phyloP scores from a whole-genome alignment of 2,888 invertebrate species.

The Eupithecia centaureata region DNA sequence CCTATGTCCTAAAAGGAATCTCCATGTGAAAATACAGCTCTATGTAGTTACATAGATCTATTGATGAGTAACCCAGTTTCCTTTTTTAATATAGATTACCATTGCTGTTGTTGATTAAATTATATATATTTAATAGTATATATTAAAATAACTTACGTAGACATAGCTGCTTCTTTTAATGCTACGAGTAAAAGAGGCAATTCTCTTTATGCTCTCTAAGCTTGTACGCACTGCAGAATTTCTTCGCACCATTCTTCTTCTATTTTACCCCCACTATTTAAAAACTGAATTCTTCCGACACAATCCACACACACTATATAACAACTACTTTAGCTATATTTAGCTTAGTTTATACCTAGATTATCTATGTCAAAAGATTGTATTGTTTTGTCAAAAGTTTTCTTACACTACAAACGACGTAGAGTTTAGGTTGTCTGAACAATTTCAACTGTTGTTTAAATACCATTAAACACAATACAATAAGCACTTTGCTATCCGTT shows the following conservation, averaged over 20 bases:
- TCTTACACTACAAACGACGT: background rate
- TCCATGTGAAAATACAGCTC: too few species aligned
- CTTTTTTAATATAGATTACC: too few species aligned
- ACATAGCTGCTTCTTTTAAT: slow-evolving; percentile 34
- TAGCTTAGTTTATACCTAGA: background rate
- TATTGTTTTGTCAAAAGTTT: background rate
- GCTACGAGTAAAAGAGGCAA: slow-evolving; percentile 52
- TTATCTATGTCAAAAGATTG: background rate
- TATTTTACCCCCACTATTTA: background rate
- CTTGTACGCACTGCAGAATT: slow-evolving; percentile 56
- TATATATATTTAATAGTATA: too few species aligned
- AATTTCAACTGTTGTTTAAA: too few species aligned
- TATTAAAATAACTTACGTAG: slow-evolving; percentile 38
- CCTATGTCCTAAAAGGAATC: too few species aligned
- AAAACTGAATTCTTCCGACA: background rate
- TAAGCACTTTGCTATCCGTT: background rate
- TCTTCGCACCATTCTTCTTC: slow-evolving; percentile 53
- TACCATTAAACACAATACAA: too few species aligned
- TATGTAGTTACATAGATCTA: too few species aligned
- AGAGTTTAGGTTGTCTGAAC: background rate
- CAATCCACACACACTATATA: background rate
- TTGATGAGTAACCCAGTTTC: too few species aligned
- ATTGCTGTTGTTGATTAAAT: too few species aligned
- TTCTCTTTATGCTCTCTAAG: slow-evolving; percentile 58
- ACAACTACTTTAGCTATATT: background rate